Evolutionary conservation across 2,797 vertebrate genomes (phyloP).

Genomic region (Scleropages formosus): DNA sequence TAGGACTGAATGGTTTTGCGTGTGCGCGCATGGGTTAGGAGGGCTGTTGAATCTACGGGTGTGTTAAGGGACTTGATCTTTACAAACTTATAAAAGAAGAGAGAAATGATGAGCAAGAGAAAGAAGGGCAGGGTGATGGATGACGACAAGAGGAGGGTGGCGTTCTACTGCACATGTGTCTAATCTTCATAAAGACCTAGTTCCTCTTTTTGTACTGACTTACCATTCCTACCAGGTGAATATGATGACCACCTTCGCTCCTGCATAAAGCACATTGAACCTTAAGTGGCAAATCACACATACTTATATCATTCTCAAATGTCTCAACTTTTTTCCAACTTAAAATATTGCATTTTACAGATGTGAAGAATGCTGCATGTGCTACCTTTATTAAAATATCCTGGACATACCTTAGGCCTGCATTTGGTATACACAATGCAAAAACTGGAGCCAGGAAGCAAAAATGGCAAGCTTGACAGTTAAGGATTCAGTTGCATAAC

Average conservation of each 20-base stretch:
- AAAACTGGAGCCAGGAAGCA: slow-evolving; percentile 14
- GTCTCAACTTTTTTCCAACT: not conserved
- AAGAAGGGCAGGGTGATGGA: slow-evolving; percentile 21
- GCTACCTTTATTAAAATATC: slow-evolving; percentile 9
- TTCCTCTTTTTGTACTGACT: slow-evolving; percentile 20
- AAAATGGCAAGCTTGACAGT: slow-evolving; percentile 2
- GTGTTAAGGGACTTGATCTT: slow-evolving; percentile 34
- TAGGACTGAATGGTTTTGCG: slow-evolving; percentile 48
- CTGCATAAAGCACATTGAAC: slow-evolving; percentile 10
- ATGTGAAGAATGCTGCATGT: not conserved
- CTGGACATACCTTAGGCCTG: not conserved
- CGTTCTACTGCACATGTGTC: slow-evolving; percentile 27
- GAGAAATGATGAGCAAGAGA: not conserved
- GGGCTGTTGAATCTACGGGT: slow-evolving; percentile 56
- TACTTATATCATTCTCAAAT: not conserved
- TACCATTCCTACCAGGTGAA: slow-evolving; percentile 2
- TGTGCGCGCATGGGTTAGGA: slow-evolving; percentile 62
- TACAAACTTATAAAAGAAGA: slow-evolving; percentile 19
- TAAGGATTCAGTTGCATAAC: not conserved
- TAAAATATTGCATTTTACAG: not conserved
- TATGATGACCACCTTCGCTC: not conserved
- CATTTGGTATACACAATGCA: not conserved
- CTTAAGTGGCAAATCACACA: not conserved
- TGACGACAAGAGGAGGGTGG: slow-evolving; percentile 18
- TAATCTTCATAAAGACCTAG: slow-evolving; percentile 31